Evolutionary conservation across 1,140 invertebrate genomes (phyloP).

Genomic region (Nylanderia fulva): DNA sequence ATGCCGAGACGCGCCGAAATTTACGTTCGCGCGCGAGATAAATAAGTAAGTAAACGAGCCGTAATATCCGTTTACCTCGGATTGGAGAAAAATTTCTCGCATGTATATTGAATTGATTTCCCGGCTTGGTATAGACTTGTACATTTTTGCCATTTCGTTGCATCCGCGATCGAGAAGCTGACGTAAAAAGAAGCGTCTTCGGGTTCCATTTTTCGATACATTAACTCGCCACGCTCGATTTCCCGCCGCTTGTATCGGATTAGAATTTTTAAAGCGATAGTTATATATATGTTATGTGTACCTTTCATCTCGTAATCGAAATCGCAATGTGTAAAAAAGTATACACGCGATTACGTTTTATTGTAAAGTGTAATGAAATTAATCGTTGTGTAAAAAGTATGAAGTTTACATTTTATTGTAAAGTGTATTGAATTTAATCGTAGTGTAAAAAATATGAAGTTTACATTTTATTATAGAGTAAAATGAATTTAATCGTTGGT

Average conservation of each 20-base stretch:
- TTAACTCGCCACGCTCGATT: not conserved
- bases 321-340: not conserved
- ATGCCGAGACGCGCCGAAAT: conserved; percentile 23
- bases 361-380: not conserved
- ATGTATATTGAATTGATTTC: conserved; percentile 16
- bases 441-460: too few relatives aligned
- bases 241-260: not conserved
- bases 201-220: conserved; percentile 26
- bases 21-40: conserved; percentile 29
- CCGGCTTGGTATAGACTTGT: not conserved
- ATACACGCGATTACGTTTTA: not conserved
- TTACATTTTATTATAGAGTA: too few relatives aligned
- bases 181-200: not conserved
- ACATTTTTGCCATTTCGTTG: conserved; percentile 33
- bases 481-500: too few relatives aligned
- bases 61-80: not conserved
- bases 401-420: too few relatives aligned
- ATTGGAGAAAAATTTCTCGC: not conserved
- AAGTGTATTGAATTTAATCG: too few relatives aligned
- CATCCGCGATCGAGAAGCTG: conserved; percentile 16
- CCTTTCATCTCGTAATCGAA: not conserved
- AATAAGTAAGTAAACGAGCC: conserved; percentile 3
- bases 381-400: too few relatives aligned
- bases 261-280: not conserved
- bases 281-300: too few relatives aligned